phyloP scores from a whole-genome alignment of 2,888 invertebrate species.

The Geophilus truncorum region DNA sequence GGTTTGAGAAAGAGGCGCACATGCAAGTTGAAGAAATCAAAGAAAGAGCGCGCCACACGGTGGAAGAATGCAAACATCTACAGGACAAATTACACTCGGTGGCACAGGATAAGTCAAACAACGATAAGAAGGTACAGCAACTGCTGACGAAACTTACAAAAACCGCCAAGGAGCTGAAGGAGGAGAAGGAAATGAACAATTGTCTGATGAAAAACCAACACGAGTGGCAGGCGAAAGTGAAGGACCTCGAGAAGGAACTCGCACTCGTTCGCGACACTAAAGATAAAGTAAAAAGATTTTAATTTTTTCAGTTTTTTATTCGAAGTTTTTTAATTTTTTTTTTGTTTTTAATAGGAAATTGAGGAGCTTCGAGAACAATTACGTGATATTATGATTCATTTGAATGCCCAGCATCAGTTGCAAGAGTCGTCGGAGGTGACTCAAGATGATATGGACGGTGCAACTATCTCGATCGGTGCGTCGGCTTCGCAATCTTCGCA shows the following conservation, averaged over 20 bases:
- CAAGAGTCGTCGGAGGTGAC: slow-evolving; percentile 41
- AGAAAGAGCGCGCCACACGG: slow-evolving; percentile 53
- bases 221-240: slow-evolving; percentile 62
- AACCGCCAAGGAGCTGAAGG: slow-evolving; percentile 65
- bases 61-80: slow-evolving; percentile 48
- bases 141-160: slow-evolving; percentile 56
- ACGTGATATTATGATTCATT: slow-evolving; percentile 92
- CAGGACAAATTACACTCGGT: slow-evolving; percentile 50
- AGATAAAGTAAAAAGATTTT: slow-evolving; percentile 45
- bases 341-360: slow-evolving; percentile 56
- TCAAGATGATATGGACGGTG: slow-evolving; percentile 52
- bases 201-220: slow-evolving; percentile 69
- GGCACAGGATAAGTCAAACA: slow-evolving; percentile 60
- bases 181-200: slow-evolving; percentile 78
- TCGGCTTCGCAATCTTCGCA: not conserved
- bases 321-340: not conserved
- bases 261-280: slow-evolving; percentile 48
- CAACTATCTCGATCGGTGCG: slow-evolving; percentile 58
- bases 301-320: not conserved
- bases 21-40: slow-evolving; percentile 52
- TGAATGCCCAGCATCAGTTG: slow-evolving; percentile 72
- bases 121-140: slow-evolving; percentile 62
- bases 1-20: slow-evolving; percentile 47
- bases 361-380: slow-evolving; percentile 83
- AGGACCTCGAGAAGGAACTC: slow-evolving; percentile 54